These are phyloP conservation scores for Apamea crenata DNA, from an alignment of 2,888 invertebrate genomes.

Conservation along the genomic window DNA sequence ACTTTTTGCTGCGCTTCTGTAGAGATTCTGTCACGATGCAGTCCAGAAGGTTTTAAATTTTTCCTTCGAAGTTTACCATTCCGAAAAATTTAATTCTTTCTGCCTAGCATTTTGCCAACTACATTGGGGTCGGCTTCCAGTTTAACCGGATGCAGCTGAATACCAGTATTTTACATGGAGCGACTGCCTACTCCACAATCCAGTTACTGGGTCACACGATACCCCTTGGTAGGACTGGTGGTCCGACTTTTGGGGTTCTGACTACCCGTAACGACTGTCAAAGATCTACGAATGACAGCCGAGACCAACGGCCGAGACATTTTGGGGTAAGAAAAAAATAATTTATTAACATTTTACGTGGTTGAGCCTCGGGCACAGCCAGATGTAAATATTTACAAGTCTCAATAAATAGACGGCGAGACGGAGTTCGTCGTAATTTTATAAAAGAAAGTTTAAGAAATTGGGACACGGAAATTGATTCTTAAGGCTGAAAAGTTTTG, in stretches of 20 bases:
- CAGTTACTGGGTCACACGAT: not conserved
- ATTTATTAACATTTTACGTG: not conserved
- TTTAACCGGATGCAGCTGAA: not conserved
- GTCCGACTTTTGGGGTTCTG: not conserved
- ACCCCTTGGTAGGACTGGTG: not conserved
- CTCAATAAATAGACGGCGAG: constrained; percentile 21
- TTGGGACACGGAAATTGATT: constrained; percentile 47
- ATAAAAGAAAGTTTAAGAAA: constrained; percentile 32
- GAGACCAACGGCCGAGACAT: not conserved
- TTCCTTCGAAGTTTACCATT: not conserved
- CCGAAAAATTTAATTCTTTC: not conserved
- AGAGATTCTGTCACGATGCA: not conserved
- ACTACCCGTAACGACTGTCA: not conserved
- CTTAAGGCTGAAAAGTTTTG: constrained; percentile 41
- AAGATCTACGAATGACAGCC: not conserved
- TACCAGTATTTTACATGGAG: not conserved
- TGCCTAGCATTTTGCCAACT: not conserved
- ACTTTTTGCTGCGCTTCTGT: not conserved
- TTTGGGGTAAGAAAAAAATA: not conserved
- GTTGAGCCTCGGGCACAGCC: not conserved
- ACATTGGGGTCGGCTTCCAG: not conserved
- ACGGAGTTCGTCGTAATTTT: constrained; percentile 13
- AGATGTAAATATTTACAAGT: constrained; percentile 40
- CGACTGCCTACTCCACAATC: not conserved
- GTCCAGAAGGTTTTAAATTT: not conserved